Percentiles rank a stretch among this genome's conserved stretches.
phyloP scores from a whole-genome alignment of 2,888 invertebrate genomes.

The Heliconius charithonia region DNA sequence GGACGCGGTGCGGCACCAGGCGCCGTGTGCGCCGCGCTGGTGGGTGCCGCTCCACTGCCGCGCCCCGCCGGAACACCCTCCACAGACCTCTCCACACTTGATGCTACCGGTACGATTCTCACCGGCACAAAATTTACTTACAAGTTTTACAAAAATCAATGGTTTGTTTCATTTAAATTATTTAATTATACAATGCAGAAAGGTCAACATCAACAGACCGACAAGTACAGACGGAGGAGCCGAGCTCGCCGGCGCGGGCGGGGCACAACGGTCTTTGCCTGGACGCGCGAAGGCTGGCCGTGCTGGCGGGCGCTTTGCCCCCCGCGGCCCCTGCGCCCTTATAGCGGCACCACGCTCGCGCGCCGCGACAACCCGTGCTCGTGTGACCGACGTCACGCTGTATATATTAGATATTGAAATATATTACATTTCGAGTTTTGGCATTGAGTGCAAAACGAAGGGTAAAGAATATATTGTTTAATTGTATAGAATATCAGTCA shows the following conservation, averaged over 20 bases:
- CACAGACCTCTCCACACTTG: slow-evolving; percentile 68
- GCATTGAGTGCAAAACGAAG: not conserved
- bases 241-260: slow-evolving; percentile 38
- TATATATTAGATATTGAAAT: not conserved
- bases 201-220: slow-evolving; percentile 63
- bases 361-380: slow-evolving; percentile 43
- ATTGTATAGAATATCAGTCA: slow-evolving; percentile 38
- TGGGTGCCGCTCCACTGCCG: slow-evolving; percentile 52
- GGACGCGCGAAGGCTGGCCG: slow-evolving; percentile 57
- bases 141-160: not conserved
- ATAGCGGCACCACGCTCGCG: slow-evolving; percentile 12
- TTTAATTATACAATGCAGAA: slow-evolving; percentile 51
- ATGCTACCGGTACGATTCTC: slow-evolving; percentile 22
- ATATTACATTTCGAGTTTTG: not conserved
- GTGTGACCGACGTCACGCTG: slow-evolving; percentile 40
- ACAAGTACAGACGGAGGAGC: slow-evolving; percentile 73
- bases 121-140: not conserved
- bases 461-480: not conserved
- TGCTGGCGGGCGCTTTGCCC: slow-evolving; percentile 50
- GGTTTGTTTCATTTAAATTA: not conserved
- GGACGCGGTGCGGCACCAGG: slow-evolving; percentile 58
- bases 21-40: slow-evolving; percentile 65
- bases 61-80: slow-evolving; percentile 59
- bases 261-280: slow-evolving; percentile 53
- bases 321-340: slow-evolving; percentile 31